phyloP scores from a whole-genome alignment of 92 coral and sea anemone genomes.

The Bergia puertoricense region DNA sequence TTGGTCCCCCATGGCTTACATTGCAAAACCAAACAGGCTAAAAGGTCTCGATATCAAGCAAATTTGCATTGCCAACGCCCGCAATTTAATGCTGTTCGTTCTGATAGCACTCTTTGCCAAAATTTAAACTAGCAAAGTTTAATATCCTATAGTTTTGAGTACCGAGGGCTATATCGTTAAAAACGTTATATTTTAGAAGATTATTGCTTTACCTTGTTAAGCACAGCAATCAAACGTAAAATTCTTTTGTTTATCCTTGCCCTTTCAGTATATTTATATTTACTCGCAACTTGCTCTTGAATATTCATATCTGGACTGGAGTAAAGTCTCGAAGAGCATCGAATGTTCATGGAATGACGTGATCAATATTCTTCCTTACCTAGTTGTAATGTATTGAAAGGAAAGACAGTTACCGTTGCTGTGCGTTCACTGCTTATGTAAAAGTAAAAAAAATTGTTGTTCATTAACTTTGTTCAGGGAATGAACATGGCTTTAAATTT shows the following conservation, averaged over 20 bases:
- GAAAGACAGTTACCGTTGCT: background rate
- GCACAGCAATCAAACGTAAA: conserved; percentile 2
- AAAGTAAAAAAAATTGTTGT: background rate
- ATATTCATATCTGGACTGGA: conserved; percentile 19
- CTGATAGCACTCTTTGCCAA: background rate
- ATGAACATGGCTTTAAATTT: background rate
- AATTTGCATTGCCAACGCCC: conserved; percentile 43
- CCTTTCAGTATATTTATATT: background rate
- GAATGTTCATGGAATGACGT: background rate
- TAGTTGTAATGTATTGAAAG: background rate
- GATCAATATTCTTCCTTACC: background rate
- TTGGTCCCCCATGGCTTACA: conserved; percentile 2
- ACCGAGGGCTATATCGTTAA: conserved; percentile 8
- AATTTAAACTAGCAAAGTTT: background rate
- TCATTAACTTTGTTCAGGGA: background rate
- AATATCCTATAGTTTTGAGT: background rate
- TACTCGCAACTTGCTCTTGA: background rate
- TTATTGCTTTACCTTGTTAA: conserved; percentile 9
- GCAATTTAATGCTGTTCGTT: background rate
- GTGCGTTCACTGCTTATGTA: background rate
- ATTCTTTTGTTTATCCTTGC: background rate
- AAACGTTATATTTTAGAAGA: conserved; percentile 24
- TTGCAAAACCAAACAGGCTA: background rate
- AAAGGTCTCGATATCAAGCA: background rate
- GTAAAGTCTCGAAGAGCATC: conserved; percentile 1